phyloP scores from a whole-genome alignment of 2,113 vertebrate genomes.

The Corythaixoides concolor region DNA sequence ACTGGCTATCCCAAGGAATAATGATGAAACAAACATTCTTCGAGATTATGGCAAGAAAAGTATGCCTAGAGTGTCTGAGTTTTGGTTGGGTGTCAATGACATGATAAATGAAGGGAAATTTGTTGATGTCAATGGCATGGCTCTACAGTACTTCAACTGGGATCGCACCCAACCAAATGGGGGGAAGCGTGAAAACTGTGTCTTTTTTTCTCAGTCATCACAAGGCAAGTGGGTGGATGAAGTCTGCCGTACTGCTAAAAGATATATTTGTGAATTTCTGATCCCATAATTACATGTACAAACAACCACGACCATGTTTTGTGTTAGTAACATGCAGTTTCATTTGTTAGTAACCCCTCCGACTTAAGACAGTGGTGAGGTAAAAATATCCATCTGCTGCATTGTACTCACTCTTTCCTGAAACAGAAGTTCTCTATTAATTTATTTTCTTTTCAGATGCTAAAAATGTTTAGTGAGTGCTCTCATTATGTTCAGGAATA shows the following conservation, averaged over 20 bases:
- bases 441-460: slow-evolving; percentile 46
- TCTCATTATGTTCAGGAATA: not conserved
- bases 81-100: slow-evolving; percentile 95
- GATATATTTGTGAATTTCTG: slow-evolving; percentile 93
- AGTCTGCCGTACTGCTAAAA: slow-evolving; percentile 88
- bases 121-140: slow-evolving; percentile 89
- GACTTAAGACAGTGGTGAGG: not conserved
- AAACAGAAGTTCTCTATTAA: slow-evolving; percentile 11
- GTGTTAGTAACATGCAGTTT: not conserved
- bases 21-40: slow-evolving; percentile 82
- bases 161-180: slow-evolving; percentile 89
- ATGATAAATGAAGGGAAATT: slow-evolving; percentile 91
- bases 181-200: slow-evolving; percentile 91
- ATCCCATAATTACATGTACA: slow-evolving; percentile 77
- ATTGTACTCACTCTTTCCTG: not conserved
- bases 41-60: slow-evolving; percentile 87
- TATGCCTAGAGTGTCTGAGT: slow-evolving; percentile 79
- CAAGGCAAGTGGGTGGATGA: slow-evolving; percentile 94
- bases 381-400: not conserved
- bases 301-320: not conserved
- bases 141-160: slow-evolving; percentile 89
- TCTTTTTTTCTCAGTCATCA: slow-evolving; percentile 81
- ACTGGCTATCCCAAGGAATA: slow-evolving; percentile 85
- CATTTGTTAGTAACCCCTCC: not conserved
- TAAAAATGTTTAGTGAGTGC: not conserved